phyloP scores from a whole-genome alignment of 1,140 invertebrate species.

The Octopus bimaculoides region DNA sequence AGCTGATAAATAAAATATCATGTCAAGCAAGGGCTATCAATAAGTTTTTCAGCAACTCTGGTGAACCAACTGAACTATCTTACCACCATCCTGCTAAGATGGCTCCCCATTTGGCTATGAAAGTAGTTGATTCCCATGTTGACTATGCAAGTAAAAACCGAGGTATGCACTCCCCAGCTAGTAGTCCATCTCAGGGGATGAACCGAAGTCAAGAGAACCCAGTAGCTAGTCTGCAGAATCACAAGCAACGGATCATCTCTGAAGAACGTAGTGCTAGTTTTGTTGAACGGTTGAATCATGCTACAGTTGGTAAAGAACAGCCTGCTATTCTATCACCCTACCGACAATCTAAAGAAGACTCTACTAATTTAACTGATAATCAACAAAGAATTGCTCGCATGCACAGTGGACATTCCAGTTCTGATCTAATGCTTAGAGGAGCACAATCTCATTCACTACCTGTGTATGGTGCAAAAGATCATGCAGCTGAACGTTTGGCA shows the following conservation, averaged over 20 bases:
- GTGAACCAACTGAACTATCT: not conserved
- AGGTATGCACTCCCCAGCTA: slow-evolving; percentile 8
- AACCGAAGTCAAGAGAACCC: not conserved
- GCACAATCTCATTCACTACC: not conserved
- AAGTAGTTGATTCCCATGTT: not conserved
- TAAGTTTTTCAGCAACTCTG: slow-evolving; percentile 13
- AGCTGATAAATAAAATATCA: slow-evolving; percentile 5
- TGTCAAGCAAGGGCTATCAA: slow-evolving; percentile 12
- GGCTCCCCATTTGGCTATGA: not conserved
- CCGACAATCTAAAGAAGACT: not conserved
- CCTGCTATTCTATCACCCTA: not conserved
- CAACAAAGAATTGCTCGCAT: not conserved
- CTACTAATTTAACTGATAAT: not conserved
- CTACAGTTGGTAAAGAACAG: not conserved
- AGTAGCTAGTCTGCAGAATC: not conserved
- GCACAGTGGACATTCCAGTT: not conserved
- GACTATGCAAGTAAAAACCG: slow-evolving; percentile 5
- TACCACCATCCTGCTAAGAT: not conserved
- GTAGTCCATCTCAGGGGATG: not conserved
- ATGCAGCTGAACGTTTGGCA: not conserved
- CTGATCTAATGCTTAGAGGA: not conserved
- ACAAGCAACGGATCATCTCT: not conserved
- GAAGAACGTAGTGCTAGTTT: not conserved
- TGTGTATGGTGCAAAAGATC: not conserved
- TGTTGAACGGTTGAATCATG: not conserved